Percentiles rank a stretch among this genome's conserved stretches.
Conservation (phyloP, 37 sponge, comb jelly and placozoan species). For the Spongia lamella region DNA sequence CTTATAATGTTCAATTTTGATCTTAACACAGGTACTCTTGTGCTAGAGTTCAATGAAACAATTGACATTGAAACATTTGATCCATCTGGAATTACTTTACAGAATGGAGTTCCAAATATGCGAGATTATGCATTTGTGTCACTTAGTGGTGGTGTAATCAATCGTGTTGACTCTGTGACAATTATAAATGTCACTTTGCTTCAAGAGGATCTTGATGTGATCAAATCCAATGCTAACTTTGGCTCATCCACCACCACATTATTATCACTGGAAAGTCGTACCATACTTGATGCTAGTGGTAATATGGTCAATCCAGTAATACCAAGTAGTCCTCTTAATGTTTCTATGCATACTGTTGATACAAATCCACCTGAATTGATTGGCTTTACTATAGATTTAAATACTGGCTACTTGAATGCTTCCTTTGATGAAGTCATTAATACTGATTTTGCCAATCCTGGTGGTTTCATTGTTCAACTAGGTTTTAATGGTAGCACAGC, state of each 20-base stretch:
- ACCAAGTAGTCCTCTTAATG: conserved; percentile 25
- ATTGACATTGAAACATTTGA: conserved; percentile 55
- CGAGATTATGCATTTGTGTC: neutral
- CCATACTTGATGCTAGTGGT: conserved; percentile 63
- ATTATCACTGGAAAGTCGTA: conserved; percentile 41
- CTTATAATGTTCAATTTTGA: conserved; percentile 70
- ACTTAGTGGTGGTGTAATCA: conserved; percentile 41
- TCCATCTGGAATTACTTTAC: conserved; percentile 44
- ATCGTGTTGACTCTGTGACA: conserved; percentile 27
- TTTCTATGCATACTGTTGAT: conserved; percentile 58
- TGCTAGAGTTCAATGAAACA: conserved; percentile 72
- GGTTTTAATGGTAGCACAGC: neutral
- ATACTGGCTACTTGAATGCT: conserved; percentile 56
- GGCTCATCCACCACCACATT: conserved; percentile 46
- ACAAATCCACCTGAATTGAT: conserved; percentile 58
- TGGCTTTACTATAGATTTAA: conserved; percentile 70
- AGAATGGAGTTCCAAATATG: conserved; percentile 28
- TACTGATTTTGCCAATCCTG: conserved; percentile 34
- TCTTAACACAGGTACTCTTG: conserved; percentile 55
- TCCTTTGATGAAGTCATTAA: conserved; percentile 79
- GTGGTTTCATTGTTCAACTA: conserved; percentile 50
- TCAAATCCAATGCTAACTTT: conserved; percentile 54
- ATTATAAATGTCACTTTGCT: conserved; percentile 51
- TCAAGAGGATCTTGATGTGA: conserved; percentile 53
- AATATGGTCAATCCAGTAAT: conserved; percentile 43